A percentile compares a stretch with the other conserved stretches of the same genome.
phyloP scores from a whole-genome alignment of 2,113 vertebrate genomes.

The Vulpes lagopus region DNA sequence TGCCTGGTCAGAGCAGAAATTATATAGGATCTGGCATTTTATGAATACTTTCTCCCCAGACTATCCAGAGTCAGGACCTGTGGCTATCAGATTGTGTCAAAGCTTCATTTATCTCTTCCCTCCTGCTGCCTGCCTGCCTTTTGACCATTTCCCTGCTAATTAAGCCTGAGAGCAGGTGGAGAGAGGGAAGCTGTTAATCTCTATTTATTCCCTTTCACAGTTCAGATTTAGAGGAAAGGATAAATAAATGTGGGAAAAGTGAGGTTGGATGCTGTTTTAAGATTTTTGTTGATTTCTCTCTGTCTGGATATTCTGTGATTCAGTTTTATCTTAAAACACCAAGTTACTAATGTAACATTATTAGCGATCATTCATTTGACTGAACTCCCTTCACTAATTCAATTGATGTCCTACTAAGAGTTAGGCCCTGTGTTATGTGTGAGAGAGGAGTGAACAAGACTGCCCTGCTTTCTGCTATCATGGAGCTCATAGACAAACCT shows the following conservation, averaged over 20 bases:
- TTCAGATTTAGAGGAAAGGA: not conserved
- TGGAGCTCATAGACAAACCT: not conserved
- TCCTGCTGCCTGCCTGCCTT: not conserved
- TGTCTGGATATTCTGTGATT: not conserved
- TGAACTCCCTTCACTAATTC: not conserved
- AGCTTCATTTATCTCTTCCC: conserved; percentile 47
- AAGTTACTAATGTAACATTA: not conserved
- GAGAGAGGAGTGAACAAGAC: not conserved
- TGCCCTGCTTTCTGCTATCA: not conserved
- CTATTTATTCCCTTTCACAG: not conserved
- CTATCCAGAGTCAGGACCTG: not conserved
- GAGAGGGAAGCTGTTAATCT: not conserved
- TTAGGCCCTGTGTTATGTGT: not conserved
- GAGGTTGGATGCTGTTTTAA: not conserved
- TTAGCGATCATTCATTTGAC: not conserved
- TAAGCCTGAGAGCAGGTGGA: not conserved
- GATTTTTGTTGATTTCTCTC: not conserved
- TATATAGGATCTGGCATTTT: not conserved
- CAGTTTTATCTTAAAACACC: not conserved
- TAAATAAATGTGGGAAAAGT: not conserved
- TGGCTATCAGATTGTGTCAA: not conserved
- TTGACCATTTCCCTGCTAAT: conserved; percentile 53
- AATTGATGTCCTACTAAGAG: not conserved
- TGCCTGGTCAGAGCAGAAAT: not conserved
- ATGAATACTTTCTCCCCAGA: not conserved